phyloP scores from a whole-genome alignment of 1,140 invertebrate genomes.

The Drosophila novamexicana region DNA sequence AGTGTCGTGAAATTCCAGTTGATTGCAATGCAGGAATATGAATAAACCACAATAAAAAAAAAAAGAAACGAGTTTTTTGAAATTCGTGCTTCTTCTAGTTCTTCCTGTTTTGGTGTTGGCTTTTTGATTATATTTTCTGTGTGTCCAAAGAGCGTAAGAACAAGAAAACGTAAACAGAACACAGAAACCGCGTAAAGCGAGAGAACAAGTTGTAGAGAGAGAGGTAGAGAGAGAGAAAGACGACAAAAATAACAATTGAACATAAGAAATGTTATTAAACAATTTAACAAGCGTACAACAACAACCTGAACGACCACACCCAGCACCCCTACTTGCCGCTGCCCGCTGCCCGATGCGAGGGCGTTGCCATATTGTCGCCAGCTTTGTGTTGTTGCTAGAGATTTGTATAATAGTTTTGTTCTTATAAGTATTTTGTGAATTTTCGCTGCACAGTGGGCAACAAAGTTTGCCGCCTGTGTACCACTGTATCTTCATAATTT shows the following conservation, averaged over 20 bases:
- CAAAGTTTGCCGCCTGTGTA: neutral
- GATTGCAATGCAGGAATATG: slow-evolving; percentile 1
- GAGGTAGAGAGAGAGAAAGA: neutral
- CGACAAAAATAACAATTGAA: slow-evolving; percentile 19
- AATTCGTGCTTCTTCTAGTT: neutral
- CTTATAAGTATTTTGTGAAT: neutral
- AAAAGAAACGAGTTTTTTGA: neutral
- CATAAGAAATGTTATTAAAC: slow-evolving; percentile 27
- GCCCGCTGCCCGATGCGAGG: neutral
- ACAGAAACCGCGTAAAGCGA: slow-evolving; percentile 15
- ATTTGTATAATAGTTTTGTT: slow-evolving; percentile 3
- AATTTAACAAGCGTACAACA: slow-evolving; percentile 31
- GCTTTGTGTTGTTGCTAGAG: neutral
- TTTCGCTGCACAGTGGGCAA: slow-evolving; percentile 9
- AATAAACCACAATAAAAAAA: neutral
- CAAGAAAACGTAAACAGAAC: neutral
- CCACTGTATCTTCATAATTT: slow-evolving; percentile 15
- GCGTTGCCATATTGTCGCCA: slow-evolving; percentile 22
- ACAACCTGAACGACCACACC: neutral
- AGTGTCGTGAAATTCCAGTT: slow-evolving; percentile 1
- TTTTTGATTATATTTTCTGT: neutral
- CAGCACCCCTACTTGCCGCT: neutral
- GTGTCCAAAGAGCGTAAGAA: neutral
- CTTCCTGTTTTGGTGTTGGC: slow-evolving; percentile 11
- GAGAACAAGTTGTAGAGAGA: neutral